Base-by-base conservation (phyloP, 2,797 vertebrate genomes). In the Hafferia zeledoni region DNA sequence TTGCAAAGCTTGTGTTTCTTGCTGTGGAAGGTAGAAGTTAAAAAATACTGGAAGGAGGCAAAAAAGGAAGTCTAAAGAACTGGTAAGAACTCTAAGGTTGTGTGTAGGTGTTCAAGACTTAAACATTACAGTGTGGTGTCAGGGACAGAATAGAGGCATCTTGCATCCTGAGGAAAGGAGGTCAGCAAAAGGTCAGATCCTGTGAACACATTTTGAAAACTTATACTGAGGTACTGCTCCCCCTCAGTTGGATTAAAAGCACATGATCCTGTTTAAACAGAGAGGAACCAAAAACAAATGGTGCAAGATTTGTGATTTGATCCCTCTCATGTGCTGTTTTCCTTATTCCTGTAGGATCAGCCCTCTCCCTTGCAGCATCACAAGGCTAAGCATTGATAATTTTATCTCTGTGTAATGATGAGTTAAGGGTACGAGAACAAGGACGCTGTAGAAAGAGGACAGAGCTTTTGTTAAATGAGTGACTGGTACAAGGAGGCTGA, bases 401-500 rank as follows among this genome's bases (percentile, higher is more conserved):
- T 71, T 71, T 71, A 33, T 72, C 49, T 71, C 56, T 43, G 35
- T 0, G 35, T 68, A 77, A 65, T 3, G 87, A 80, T 82, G 93
- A 95, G 76, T 78, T 85, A 37, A 90, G 94, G 68, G 61, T 64
- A 41, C 0, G 16, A 85, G 95, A 95, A 94, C 92, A 95, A 96
- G 75, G 90, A 17, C 2, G 0, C 78, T 56, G 60, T 47, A 74
- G 75, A 96, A 74, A 80, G 8, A 63, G 72, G 52, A 57, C 78
- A 82, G 50, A 75, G 87, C 90, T 93, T 86, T 61, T 96, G 61
- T 31, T 79, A 33, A 37, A 50, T 53, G 55, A 85, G 87, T 75
- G 90, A 65, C 95, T 95, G 94, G 93, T 90, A 95, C 94, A 31
- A 92, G 75, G 72, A 89, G 90, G 75, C 68, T 52, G 60, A 75